A percentile compares a stretch with the other conserved stretches of the same genome.
Conservation (phyloP, 2,113 vertebrate species). For the Sander vitreus region DNA sequence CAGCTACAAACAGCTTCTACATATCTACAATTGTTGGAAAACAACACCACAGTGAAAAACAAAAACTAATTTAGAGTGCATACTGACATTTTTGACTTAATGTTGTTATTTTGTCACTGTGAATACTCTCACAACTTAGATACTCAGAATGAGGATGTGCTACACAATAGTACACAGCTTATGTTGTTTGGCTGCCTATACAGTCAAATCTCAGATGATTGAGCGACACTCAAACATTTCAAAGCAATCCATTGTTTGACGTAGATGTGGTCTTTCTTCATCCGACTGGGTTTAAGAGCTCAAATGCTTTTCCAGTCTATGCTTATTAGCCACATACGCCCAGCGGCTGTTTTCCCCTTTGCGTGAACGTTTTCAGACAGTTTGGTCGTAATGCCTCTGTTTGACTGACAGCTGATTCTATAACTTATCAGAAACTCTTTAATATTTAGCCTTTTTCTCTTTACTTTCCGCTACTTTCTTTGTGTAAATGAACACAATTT, state of each 20-base stretch:
- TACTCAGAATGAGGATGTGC: background rate
- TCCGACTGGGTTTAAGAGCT: background rate
- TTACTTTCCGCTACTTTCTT: slow-evolving; percentile 1
- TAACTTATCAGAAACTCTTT: background rate
- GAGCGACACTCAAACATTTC: slow-evolving; percentile 22
- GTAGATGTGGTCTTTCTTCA: background rate
- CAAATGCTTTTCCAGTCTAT: slow-evolving; percentile 18
- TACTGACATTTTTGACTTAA: background rate
- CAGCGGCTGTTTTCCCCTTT: slow-evolving; percentile 14
- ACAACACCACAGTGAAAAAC: too few species aligned
- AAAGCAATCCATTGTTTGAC: slow-evolving; percentile 9
- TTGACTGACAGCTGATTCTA: slow-evolving; percentile 21
- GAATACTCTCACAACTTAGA: background rate
- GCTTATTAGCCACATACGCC: background rate
- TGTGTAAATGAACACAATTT: background rate
- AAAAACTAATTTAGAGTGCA: too few species aligned
- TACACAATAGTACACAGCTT: background rate
- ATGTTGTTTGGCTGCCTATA: slow-evolving; percentile 15
- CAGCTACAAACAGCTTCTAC: background rate
- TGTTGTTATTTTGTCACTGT: slow-evolving; percentile 5
- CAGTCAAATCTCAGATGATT: slow-evolving; percentile 17
- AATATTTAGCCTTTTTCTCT: background rate
- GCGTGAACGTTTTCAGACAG: background rate
- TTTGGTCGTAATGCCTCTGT: background rate
- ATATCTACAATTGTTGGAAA: background rate